Percentiles rank a stretch among this genome's conserved stretches.
Conservation (phyloP, 2,113 vertebrate species). For the Psittacus erithacus region DNA sequence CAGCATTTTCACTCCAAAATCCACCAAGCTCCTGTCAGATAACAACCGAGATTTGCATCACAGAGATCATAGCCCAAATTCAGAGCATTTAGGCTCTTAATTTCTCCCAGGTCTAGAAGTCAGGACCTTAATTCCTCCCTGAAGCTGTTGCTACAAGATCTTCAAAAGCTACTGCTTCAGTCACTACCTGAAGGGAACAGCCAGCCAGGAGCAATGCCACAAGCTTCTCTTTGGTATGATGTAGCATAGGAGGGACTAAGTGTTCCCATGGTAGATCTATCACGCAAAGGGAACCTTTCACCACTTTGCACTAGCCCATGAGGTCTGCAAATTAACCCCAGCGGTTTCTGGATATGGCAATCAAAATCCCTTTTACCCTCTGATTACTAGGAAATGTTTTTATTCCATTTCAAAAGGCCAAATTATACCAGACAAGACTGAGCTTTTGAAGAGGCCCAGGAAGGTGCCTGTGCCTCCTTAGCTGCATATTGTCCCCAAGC, state of each 20-base stretch:
- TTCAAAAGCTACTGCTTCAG: not conserved
- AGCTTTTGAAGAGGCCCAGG: not conserved
- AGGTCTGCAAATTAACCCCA: not conserved
- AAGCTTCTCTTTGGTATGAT: not conserved
- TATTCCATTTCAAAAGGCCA: not conserved
- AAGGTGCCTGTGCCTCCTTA: not conserved
- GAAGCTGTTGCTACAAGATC: not conserved
- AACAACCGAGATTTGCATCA: not conserved
- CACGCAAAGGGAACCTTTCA: not conserved
- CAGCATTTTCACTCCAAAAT: not conserved
- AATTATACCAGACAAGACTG: not conserved
- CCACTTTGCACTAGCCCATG: accelerated
- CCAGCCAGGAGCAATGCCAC: not conserved
- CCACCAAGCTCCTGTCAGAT: not conserved
- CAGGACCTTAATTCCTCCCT: not conserved
- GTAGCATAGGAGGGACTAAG: not conserved
- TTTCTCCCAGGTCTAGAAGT: not conserved
- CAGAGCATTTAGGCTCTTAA: not conserved
- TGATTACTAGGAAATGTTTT: not conserved
- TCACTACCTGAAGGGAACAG: not conserved
- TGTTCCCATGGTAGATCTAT: not conserved
- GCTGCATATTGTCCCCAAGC: not conserved
- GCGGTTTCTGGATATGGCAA: not conserved
- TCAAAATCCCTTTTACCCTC: not conserved
- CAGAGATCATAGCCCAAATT: not conserved